Evolutionary conservation across 2,888 invertebrate genomes (phyloP).

Genomic region (Cyrtodaria siliqua): DNA sequence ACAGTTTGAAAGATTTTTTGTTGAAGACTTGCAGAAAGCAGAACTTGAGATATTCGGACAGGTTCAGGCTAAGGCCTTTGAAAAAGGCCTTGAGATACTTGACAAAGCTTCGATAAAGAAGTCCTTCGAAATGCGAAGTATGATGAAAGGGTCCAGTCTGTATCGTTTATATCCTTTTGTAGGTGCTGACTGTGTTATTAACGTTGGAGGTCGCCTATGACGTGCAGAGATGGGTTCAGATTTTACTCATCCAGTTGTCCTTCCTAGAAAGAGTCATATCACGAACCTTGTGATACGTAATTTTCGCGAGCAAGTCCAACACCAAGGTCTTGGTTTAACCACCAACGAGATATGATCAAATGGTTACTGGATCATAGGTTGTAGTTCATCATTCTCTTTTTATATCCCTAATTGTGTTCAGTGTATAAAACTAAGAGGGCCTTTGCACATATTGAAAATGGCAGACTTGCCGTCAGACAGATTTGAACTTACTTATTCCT

Average conservation of each 20-base stretch:
- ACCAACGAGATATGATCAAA: slow-evolving; percentile 57
- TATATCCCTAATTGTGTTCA: slow-evolving; percentile 71
- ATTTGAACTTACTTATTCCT: too few relatives aligned
- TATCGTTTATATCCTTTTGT: slow-evolving; percentile 54
- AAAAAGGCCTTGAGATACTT: background rate
- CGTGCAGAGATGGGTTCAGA: slow-evolving; percentile 15
- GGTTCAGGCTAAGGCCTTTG: background rate
- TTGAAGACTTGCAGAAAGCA: slow-evolving; percentile 10
- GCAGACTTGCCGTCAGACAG: slow-evolving; percentile 79
- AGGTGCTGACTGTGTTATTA: slow-evolving; percentile 50
- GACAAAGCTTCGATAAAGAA: background rate
- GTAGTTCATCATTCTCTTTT: slow-evolving; percentile 62
- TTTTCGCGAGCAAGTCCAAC: slow-evolving; percentile 45
- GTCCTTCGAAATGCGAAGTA: slow-evolving; percentile 3
- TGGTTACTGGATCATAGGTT: slow-evolving; percentile 78
- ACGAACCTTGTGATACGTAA: slow-evolving; percentile 50
- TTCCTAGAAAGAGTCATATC: slow-evolving; percentile 50
- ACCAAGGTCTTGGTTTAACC: slow-evolving; percentile 62
- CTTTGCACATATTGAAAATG: slow-evolving; percentile 73
- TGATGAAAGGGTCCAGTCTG: slow-evolving; percentile 19
- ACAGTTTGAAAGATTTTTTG: background rate
- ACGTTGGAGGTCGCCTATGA: slow-evolving; percentile 60
- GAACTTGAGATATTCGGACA: slow-evolving; percentile 8
- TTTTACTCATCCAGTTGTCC: slow-evolving; percentile 44
- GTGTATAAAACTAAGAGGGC: slow-evolving; percentile 74